Evolutionary conservation across 37 sponge, comb jelly and placozoan genomes (phyloP).

Genomic region (Aphrocallistes beatrix): DNA sequence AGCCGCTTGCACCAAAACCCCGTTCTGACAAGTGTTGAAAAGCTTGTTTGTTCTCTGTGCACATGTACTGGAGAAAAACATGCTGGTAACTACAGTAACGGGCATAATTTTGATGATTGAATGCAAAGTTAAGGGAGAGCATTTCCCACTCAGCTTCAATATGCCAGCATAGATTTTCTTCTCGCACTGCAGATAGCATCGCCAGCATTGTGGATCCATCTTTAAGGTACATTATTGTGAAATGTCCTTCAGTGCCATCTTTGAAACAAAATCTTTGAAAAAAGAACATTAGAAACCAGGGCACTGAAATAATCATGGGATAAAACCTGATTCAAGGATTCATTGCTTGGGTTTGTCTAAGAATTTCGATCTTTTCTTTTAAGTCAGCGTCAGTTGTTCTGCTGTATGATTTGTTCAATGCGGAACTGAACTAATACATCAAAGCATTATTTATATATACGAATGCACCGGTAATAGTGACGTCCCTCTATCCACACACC

Average conservation of each 20-base stretch:
- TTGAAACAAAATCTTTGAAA: too few species aligned
- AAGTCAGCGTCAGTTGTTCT: too few species aligned
- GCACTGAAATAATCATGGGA: too few species aligned
- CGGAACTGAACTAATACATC: neutral
- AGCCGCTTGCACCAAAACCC: neutral
- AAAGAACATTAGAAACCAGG: neutral
- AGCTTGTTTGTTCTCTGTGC: neutral
- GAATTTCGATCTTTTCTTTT: too few species aligned
- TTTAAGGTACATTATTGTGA: neutral
- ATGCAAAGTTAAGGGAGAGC: neutral
- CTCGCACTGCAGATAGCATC: neutral
- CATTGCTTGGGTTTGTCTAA: too few species aligned
- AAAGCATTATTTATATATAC: neutral
- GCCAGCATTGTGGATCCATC: too few species aligned
- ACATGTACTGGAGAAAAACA: neutral
- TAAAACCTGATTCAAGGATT: neutral
- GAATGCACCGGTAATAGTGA: neutral
- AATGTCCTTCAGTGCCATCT: neutral
- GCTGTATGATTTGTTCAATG: neutral
- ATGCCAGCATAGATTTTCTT: too few species aligned
- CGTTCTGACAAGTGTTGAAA: neutral
- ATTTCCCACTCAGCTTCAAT: neutral
- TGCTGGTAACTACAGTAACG: neutral
- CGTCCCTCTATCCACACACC: neutral
- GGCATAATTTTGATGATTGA: neutral